phyloP scores from a whole-genome alignment of 2,888 invertebrate species.

The Ophion costatus region DNA sequence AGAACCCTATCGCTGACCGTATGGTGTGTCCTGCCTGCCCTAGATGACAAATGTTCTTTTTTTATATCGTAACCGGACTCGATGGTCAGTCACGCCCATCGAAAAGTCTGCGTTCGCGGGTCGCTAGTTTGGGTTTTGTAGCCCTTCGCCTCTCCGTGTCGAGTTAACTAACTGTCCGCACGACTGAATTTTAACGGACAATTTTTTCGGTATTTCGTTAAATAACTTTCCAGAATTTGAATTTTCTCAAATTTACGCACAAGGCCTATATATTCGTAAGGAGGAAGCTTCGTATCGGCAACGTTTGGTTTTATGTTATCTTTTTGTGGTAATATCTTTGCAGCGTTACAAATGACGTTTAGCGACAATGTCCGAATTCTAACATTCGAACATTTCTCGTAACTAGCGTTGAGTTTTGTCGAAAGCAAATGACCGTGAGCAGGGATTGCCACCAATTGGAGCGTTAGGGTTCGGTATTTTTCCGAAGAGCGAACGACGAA shows the following conservation, averaged over 20 bases:
- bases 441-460: neutral
- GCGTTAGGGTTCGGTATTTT: neutral
- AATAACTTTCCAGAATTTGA: too few relatives aligned
- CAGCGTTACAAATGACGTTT: too few relatives aligned
- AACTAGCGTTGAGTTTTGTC: too few relatives aligned
- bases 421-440: too few relatives aligned
- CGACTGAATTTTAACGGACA: too few relatives aligned
- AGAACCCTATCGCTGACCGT: constrained; percentile 69
- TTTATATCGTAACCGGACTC: constrained; percentile 74
- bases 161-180: too few relatives aligned
- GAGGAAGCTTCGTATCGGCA: neutral
- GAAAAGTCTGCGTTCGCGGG: constrained; percentile 64
- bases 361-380: too few relatives aligned
- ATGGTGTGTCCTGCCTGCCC: constrained; percentile 64
- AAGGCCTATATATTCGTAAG: too few relatives aligned
- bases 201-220: too few relatives aligned
- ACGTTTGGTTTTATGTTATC: neutral
- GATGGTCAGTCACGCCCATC: constrained; percentile 75
- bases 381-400: too few relatives aligned
- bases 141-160: too few relatives aligned
- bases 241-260: too few relatives aligned
- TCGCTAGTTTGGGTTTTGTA: constrained; percentile 29
- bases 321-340: neutral
- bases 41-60: constrained; percentile 74
- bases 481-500: neutral